Evolutionary conservation across 2,888 invertebrate genomes (phyloP).

Genomic region (Pantelozetes paolii): DNA sequence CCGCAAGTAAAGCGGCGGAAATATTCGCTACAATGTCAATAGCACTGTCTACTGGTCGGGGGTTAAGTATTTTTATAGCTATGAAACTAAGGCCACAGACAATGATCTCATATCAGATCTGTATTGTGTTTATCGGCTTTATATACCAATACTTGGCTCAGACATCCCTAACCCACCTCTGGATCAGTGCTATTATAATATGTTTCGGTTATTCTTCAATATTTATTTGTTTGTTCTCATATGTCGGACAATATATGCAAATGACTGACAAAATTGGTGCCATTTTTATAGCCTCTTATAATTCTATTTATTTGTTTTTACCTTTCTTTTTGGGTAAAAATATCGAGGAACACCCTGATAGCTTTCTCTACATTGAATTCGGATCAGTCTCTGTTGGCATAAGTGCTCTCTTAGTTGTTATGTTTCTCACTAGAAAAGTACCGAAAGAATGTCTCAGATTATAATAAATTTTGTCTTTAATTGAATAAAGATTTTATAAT

Average conservation of each 20-base stretch:
- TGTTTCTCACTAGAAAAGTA: too few relatives aligned
- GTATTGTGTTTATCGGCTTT: conserved; percentile 12
- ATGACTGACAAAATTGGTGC: conserved; percentile 33
- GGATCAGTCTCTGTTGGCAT: too few relatives aligned
- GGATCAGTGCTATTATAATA: neutral
- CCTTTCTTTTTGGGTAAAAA: conserved; percentile 36
- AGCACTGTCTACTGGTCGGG: conserved; percentile 11
- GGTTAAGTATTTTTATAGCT: conserved; percentile 26
- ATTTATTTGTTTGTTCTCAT: conserved; percentile 38
- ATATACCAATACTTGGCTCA: conserved; percentile 6
- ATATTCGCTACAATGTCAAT: conserved; percentile 7
- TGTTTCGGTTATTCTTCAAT: conserved; percentile 40
- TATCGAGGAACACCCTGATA: conserved; percentile 4
- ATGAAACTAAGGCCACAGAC: conserved; percentile 25
- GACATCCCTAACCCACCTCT: neutral
- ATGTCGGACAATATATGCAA: conserved; percentile 28
- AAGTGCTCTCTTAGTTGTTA: too few relatives aligned
- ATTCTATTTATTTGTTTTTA: conserved; percentile 21
- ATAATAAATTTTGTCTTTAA: too few relatives aligned
- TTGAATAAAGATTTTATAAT: too few relatives aligned
- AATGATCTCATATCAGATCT: conserved; percentile 33
- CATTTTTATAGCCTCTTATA: conserved; percentile 28
- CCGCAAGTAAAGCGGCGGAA: conserved; percentile 7
- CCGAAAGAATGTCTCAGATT: too few relatives aligned
- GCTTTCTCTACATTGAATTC: conserved; percentile 24